A percentile compares a stretch with the other conserved stretches of the same genome.
These are phyloP conservation scores for Nipponacmea schrenckii DNA, from an alignment of 2,888 invertebrate species.

Conservation along the genomic window DNA sequence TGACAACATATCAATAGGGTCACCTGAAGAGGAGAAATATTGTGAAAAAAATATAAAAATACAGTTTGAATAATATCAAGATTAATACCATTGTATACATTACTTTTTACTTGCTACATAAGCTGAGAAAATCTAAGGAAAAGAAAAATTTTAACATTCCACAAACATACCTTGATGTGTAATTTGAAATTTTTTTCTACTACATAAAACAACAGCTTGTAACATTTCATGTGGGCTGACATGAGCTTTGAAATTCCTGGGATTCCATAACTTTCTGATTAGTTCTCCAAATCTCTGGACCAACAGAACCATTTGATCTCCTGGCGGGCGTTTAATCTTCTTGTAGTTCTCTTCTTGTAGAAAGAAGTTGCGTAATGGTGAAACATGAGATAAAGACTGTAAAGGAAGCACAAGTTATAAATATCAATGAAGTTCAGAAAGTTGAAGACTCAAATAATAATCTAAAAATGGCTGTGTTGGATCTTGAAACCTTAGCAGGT, in stretches of 20 bases:
- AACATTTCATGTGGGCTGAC: slow-evolving; percentile 99
- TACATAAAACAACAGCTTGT: slow-evolving; percentile 96
- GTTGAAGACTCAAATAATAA: neutral
- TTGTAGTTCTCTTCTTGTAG: slow-evolving; percentile 90
- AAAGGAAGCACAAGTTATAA: slow-evolving; percentile 29
- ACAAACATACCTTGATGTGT: slow-evolving; percentile 85
- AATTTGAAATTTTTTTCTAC: slow-evolving; percentile 96
- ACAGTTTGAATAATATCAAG: too few species aligned
- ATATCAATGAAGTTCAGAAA: neutral
- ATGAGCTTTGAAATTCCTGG: slow-evolving; percentile 97
- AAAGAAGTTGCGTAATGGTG: slow-evolving; percentile 94
- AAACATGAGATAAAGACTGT: slow-evolving; percentile 93
- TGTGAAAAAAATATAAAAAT: too few species aligned
- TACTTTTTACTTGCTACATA: too few species aligned
- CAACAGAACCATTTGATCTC: slow-evolving; percentile 90
- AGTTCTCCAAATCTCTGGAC: slow-evolving; percentile 91
- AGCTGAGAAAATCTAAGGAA: too few species aligned
- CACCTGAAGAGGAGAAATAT: slow-evolving; percentile 74
- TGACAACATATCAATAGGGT: slow-evolving; percentile 96
- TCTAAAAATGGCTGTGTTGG: neutral
- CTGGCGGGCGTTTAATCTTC: slow-evolving; percentile 87
- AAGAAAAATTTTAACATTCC: too few species aligned
- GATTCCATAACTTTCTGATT: slow-evolving; percentile 98
- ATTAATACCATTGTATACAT: too few species aligned
- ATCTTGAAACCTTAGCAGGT: neutral